Evolutionary conservation across 2,113 vertebrate genomes (phyloP), one percentile per base, ranked within the genome.

Genomic region (Pygoscelis adeliae): DNA sequence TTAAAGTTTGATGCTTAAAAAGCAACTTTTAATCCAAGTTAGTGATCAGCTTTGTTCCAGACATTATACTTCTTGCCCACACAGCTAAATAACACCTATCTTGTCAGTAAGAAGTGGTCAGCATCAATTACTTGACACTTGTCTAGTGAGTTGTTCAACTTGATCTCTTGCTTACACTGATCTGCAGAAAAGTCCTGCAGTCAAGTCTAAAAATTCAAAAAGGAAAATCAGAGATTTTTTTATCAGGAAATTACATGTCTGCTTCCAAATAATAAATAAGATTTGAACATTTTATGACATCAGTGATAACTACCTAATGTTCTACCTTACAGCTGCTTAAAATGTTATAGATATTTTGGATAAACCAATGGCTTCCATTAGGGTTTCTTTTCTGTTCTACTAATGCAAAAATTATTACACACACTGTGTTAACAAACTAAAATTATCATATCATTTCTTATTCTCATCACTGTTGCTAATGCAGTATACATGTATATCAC

Each of bases 301-400:
- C 40, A 47, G 83, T 93, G 66, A 91, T 92, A 96, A 90, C 87
- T 95, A 96, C 77, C 71, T 93, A 89, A 92, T 92, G 21, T 92
- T 90, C n/a, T 63, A 93, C 26, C 81, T 97, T 91, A 87, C 32
- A 81, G 21, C 36, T 95, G 53, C 83, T 85, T 95, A 87, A 92
- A 93, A 74, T 76, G 72, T 80, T 94, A 82, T 67, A 79, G 38
- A 86, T 83, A 69, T 47, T 81, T 94, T 89, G 61, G 50, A 73
- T 80, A 74, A 74, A 86, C 42, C 69, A 92, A 62, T 49, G 40
- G 50, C 74, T 93, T 95, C 78, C 76, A 58, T 79, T 88, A 55
- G 59, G 49, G 44, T 34, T 82, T 91, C 19, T 63, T 90, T 97
- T 81, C 86, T 87, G 30, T 93, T 92, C 67, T 95, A 79, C 22